Base-by-base conservation (phyloP, 2,113 vertebrate species). In the Engraulis encrasicolus region DNA sequence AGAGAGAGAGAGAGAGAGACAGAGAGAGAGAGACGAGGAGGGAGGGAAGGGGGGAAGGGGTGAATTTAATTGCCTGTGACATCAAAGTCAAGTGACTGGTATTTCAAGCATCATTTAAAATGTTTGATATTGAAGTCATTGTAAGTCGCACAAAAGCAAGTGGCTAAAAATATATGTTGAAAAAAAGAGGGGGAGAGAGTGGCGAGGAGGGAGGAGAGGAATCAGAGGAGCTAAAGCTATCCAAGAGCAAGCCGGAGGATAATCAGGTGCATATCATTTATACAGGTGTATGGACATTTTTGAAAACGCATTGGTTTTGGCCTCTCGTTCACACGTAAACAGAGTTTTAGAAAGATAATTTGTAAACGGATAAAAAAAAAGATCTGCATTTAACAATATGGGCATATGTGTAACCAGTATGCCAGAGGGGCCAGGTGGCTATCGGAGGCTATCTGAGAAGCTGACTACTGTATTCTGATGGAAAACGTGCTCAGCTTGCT, bases 51-150 rank as follows among this genome's bases (percentile, higher is more conserved):
- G n/a, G n/a, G 96, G 96, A 96, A 98, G 96, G 97, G 97, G 96
- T 97, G 97, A 97, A 98, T 98, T 98, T 99, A 99, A 99, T 99
- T 99, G 97, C 97, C 97, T 99, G 97, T 99, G 97, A 99, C 97
- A 98, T 98, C 97, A 98, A 98, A 99, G 98, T 98, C 98, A 99
- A 99, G 97, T 98, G 97, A 98, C 96, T 99, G 97, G 97, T 98
- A 98, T 98, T 99, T 99, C 97, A 98, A 99, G 98, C 97, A 98
- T 98, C 97, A 99, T 99, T 99, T 99, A 98, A 99, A 99, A 98
- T 98, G 96, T 98, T 98, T 98, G 97, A 97, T 99, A 99, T 97
- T 96, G 97, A 96, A 96, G 96, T 96, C 97, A 97, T 99, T 99
- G 97, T 98, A 96, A n/a, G 95, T 97, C 96, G 95, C 96, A 97